Evolutionary conservation across 35 echinoderm and acorn worm genomes (phyloP), one percentile per base, ranked within the genome.

Genomic region (Eucidaris tribuloides): DNA sequence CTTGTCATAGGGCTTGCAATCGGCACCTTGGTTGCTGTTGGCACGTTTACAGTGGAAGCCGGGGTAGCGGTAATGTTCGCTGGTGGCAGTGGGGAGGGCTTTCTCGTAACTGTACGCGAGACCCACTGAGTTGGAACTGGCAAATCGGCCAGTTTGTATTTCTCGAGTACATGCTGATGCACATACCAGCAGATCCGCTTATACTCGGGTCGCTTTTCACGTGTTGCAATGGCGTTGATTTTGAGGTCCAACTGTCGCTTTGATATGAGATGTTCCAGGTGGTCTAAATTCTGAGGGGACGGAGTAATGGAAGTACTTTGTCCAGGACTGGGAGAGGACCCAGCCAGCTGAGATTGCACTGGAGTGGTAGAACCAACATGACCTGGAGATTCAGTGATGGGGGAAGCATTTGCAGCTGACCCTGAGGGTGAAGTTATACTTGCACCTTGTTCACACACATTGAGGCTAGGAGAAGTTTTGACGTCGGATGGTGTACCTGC

Each of bases 171-270:
- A 20, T 83, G 43, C 14, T 89, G 37, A 56, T 99, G 90, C 29
- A 99, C 96, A 35, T 99, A 99, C 96, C 96, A 99, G 68, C 96
- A 99, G 9, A 83, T 90, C 14, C 88, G 83, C 30, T 86, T 56
- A 61, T 60, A 89, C 3, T 71, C 63, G 1, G 62, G 45, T 0
- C 91, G 91, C 64, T 81, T 93, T 37, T 99, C 96, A 0, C 96
- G 63, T 17, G 90, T 84, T 1, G 96, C 96, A 33, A 99, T 93
- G 31, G 60, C 77, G 43, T 71, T 63, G 38, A 99, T 99, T 59
- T 93, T 99, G 57, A 86, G 76, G 41, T 93, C 80, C 71, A 99
- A 40, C 63, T 99, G 96, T 0, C 96, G 86, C 45, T 89, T 87
- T 2, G 96, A 99, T 35, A 99, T 99, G 27, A 81, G 60, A 45